These are phyloP conservation scores for Carcharodon carcharias DNA, from an alignment of 2,797 vertebrate species.

Conservation along the genomic window DNA sequence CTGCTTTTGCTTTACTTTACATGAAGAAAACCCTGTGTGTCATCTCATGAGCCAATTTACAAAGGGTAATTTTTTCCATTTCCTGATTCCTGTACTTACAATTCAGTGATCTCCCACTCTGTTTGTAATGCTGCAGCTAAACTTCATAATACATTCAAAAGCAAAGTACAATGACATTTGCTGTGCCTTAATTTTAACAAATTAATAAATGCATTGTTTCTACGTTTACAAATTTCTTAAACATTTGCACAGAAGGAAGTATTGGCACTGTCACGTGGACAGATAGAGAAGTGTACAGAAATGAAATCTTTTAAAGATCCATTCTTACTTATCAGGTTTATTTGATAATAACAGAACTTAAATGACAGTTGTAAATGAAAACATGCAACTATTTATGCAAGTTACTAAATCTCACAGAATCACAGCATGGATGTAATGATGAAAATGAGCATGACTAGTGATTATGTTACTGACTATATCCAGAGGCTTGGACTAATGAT, in stretches of 20 bases:
- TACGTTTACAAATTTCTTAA: not conserved
- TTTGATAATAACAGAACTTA: not conserved
- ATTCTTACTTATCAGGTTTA: not conserved
- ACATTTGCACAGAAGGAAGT: not conserved
- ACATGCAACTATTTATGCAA: not conserved
- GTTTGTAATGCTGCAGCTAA: not conserved
- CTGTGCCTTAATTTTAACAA: not conserved
- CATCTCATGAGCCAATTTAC: not conserved
- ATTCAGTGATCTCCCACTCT: not conserved
- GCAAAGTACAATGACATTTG: not conserved
- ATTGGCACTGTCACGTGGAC: not conserved
- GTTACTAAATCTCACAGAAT: not conserved
- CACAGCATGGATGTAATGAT: not conserved
- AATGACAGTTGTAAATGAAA: not conserved
- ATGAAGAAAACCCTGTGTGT: not conserved
- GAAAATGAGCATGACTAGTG: no score
- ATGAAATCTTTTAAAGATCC: not conserved
- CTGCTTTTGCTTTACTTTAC: not conserved
- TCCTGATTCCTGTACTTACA: not conserved
- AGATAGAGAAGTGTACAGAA: not conserved
- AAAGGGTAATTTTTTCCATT: not conserved
- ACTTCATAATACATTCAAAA: not conserved
- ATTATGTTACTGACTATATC: no score
- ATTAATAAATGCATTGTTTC: not conserved
- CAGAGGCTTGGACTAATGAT: no score